A percentile compares a stretch with the other conserved stretches of the same genome.
Evolutionary conservation across 2,797 vertebrate genomes (phyloP).

Genomic region (Sebastes aleutianus): DNA sequence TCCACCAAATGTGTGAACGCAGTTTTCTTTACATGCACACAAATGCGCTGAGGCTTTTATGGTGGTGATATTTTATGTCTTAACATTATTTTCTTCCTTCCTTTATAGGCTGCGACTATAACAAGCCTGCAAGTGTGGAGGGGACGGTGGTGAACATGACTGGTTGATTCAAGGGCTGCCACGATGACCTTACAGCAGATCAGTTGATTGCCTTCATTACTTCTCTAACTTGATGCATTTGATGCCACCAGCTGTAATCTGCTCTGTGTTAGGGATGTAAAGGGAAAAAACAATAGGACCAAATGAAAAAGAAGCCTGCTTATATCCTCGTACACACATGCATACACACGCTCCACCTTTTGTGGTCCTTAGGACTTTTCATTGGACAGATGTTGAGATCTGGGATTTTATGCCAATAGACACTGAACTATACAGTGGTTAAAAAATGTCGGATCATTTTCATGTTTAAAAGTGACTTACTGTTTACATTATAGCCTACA

Average conservation of each 20-base stretch:
- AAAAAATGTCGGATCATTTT: neutral
- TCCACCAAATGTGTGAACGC: neutral
- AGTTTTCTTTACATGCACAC: neutral
- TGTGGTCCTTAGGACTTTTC: conserved; percentile 1
- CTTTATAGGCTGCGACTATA: conserved; percentile 48
- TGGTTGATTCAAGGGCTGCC: conserved; percentile 44
- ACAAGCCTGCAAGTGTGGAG: conserved; percentile 25
- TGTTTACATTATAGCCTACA: conserved; percentile 33
- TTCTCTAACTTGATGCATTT: conserved; percentile 39
- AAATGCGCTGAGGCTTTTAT: neutral
- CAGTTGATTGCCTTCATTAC: conserved; percentile 23
- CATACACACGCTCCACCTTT: neutral
- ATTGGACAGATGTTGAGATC: neutral
- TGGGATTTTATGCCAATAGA: conserved; percentile 14
- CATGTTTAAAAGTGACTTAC: conserved; percentile 13
- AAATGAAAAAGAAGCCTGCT: conserved; percentile 14
- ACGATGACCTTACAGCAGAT: conserved; percentile 24
- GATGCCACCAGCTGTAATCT: conserved; percentile 27
- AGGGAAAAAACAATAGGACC: conserved; percentile 24
- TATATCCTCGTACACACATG: neutral
- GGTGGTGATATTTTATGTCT: neutral
- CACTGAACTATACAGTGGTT: neutral
- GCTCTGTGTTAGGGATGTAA: conserved; percentile 38
- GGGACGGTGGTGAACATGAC: conserved; percentile 34
- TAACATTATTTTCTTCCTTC: neutral